Percentiles rank a stretch among this genome's conserved stretches.
phyloP scores from a whole-genome alignment of 2,888 invertebrate species.

The Nomada lathburiana region DNA sequence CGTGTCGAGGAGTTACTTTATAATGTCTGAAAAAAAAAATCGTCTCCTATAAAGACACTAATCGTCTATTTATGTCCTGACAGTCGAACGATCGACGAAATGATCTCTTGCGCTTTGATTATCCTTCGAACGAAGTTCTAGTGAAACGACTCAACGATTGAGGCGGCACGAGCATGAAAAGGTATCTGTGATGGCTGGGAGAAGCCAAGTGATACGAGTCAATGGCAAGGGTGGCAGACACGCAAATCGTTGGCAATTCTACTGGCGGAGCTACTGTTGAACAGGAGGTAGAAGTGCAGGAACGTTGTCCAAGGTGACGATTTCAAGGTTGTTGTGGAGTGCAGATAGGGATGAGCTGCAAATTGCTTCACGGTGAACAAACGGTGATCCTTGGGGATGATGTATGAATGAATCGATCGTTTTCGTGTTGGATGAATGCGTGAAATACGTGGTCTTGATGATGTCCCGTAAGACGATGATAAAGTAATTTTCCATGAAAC shows the following conservation, averaged over 20 bases:
- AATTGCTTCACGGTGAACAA: background rate
- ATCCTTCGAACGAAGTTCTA: background rate
- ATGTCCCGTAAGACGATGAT: background rate
- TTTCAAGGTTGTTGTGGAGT: background rate
- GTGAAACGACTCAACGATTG: constrained; percentile 3
- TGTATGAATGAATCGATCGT: constrained; percentile 5
- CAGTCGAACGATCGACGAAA: background rate
- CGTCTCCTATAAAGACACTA: background rate
- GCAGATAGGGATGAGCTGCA: background rate
- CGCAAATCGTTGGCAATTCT: constrained; percentile 12
- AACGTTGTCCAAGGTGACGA: background rate
- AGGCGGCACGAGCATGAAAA: background rate
- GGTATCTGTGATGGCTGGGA: constrained; percentile 11
- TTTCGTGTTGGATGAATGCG: background rate
- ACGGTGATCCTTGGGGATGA: constrained; percentile 12
- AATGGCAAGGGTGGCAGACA: background rate
- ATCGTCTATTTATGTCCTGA: background rate
- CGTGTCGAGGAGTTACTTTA: background rate
- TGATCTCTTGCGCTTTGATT: background rate
- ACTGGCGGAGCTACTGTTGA: background rate
- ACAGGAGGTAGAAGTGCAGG: constrained; percentile 6
- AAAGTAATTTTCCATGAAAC: background rate
- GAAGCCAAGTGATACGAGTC: constrained; percentile 13
- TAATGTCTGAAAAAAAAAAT: too few relatives aligned
- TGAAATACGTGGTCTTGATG: constrained; percentile 9